Evolutionary conservation across 2,888 invertebrate species (phyloP), one percentile per base, ranked within the genome.

Genomic region (Drepanosiphum platanoidis): DNA sequence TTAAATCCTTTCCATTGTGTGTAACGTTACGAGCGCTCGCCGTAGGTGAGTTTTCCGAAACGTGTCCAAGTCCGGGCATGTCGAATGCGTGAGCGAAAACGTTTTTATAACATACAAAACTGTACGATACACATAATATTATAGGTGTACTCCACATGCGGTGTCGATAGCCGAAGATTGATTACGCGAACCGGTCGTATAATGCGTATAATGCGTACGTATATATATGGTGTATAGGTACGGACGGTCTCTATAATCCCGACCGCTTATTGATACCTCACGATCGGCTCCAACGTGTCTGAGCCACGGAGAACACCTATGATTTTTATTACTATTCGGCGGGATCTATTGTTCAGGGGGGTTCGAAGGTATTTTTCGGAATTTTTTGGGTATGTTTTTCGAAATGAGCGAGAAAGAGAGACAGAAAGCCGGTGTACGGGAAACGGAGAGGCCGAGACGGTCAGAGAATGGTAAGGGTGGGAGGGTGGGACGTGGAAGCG

Each of bases 221-320:
- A 42, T 22, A 64, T 64, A 18, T 66, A 74, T 27, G 46, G 32
- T 22, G 30, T 64, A 18, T 66, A 74, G 42, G 46, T 46, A 30
- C 9, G 18, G 3, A 27, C 68, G n/a, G 75, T 34, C 74, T 83
- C 30, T 83, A n/a, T n/a, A 83, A 83, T 83, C 83, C 83, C 66
- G 66, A 18, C 72, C 46, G 83, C 83, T 75, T 74, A 83, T 83
- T 83, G 83, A 83, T 74, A 83, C 83, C 83, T 83, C 83, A 83
- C 83, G 83, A 83, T 83, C 83, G 83, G 83, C 83, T 83, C 83
- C 83, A 83, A 83, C 83, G 83, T 75, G 83, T 83, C 83, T 83
- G 83, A 18, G 70, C 27, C 32, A 27, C 70, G 80, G 52, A 70
- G 74, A 42, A 75, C 66, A 83, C 82, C 82, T 82, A 82, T 82